Evolutionary conservation across 2,797 vertebrate species (phyloP).

Genomic region (Thalassophryne amazonica): DNA sequence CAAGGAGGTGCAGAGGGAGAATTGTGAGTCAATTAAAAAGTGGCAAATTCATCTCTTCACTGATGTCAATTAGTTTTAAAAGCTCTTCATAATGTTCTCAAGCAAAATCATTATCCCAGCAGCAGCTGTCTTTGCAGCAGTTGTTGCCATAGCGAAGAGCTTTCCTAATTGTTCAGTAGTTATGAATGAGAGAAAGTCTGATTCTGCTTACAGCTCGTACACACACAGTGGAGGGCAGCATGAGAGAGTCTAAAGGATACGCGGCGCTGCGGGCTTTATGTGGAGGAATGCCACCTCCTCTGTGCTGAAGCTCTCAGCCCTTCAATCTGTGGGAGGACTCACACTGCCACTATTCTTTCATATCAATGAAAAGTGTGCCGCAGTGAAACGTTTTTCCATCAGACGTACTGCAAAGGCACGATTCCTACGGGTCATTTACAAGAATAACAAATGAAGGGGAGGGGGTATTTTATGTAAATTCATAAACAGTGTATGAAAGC

Average conservation of each 20-base stretch:
- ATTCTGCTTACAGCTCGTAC: conserved; percentile 13
- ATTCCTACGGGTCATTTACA: not conserved
- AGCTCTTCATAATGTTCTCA: conserved; percentile 15
- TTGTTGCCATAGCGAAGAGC: conserved; percentile 50
- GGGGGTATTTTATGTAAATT: conserved; percentile 6
- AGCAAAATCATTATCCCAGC: conserved; percentile 19
- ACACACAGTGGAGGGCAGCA: conserved; percentile 5
- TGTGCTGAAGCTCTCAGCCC: conserved; percentile 33
- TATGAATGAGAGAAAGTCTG: conserved; percentile 53
- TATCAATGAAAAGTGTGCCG: conserved; percentile 45
- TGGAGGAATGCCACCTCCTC: conserved; percentile 56
- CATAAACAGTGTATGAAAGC: too few relatives aligned
- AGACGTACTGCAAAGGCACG: not conserved
- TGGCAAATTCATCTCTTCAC: conserved; percentile 5
- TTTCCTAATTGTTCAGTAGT: conserved; percentile 37
- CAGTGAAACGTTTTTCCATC: conserved; percentile 30
- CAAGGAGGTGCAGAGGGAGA: not conserved
- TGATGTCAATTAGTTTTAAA: conserved; percentile 28
- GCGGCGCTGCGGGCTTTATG: conserved; percentile 69
- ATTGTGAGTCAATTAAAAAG: not conserved
- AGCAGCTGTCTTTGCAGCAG: conserved; percentile 29
- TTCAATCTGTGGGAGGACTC: conserved; percentile 48
- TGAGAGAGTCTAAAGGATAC: conserved; percentile 51
- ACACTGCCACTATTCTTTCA: conserved; percentile 37
- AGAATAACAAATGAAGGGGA: not conserved